Evolutionary conservation across 1,140 invertebrate genomes (phyloP).

Genomic region (Eriosoma lanigerum): DNA sequence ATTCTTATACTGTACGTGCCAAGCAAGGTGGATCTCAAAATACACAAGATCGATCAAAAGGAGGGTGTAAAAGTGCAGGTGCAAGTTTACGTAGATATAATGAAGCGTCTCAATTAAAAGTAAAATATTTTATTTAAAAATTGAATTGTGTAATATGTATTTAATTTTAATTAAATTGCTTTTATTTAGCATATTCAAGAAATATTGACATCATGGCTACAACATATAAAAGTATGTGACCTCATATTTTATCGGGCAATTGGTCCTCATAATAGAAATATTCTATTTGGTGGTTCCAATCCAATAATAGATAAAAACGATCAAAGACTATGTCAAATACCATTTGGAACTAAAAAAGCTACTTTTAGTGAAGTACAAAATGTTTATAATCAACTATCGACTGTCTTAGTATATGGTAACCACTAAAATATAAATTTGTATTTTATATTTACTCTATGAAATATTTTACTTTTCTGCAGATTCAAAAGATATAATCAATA

Average conservation of each 20-base stretch:
- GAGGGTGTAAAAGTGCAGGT: slow-evolving; percentile 76
- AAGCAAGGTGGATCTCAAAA: slow-evolving; percentile 81
- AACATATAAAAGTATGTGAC: slow-evolving; percentile 69
- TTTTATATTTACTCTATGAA: slow-evolving; percentile 23
- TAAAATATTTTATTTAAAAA: slow-evolving; percentile 1
- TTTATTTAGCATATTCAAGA: slow-evolving; percentile 76
- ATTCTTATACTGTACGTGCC: slow-evolving; percentile 81
- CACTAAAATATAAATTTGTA: background rate
- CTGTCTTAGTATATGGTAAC: slow-evolving; percentile 73
- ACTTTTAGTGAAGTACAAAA: slow-evolving; percentile 79
- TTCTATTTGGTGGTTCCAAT: slow-evolving; percentile 75
- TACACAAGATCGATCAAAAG: slow-evolving; percentile 67
- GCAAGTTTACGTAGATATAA: slow-evolving; percentile 79
- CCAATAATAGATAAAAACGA: slow-evolving; percentile 70
- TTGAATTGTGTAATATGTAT: background rate
- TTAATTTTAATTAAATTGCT: slow-evolving; percentile 27
- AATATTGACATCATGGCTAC: slow-evolving; percentile 70
- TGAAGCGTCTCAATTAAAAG: slow-evolving; percentile 63
- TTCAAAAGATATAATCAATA: slow-evolving; percentile 48
- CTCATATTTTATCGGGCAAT: slow-evolving; percentile 78
- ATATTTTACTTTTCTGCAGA: slow-evolving; percentile 1
- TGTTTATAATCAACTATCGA: slow-evolving; percentile 72
- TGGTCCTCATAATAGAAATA: slow-evolving; percentile 70
- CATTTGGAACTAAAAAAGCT: slow-evolving; percentile 79
- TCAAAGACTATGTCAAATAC: slow-evolving; percentile 69